Evolutionary conservation across 2,797 vertebrate species (phyloP).

Genomic region (Columba guinea): DNA sequence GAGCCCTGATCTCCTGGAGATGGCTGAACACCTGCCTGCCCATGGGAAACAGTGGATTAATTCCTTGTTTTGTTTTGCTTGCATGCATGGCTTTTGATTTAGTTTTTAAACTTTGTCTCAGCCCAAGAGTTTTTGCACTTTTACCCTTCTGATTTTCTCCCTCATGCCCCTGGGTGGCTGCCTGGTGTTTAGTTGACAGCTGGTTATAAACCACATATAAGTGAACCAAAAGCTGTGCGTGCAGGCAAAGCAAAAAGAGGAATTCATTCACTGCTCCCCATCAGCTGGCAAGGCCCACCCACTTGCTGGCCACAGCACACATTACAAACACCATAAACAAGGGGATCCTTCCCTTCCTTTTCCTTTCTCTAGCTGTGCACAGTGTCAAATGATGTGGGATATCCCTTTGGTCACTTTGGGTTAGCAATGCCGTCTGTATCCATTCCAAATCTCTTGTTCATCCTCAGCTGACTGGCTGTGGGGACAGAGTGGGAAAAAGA

Average conservation of each 20-base stretch:
- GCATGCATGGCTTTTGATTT: no score
- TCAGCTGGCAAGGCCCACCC: fast-evolving
- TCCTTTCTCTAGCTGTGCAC: not conserved
- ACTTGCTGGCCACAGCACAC: not conserved
- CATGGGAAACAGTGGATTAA: no score
- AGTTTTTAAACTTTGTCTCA: no score
- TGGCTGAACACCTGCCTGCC: no score
- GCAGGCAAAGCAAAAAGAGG: not conserved
- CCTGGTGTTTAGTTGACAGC: no score
- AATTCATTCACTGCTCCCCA: not conserved
- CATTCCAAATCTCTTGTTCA: not conserved
- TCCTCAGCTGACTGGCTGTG: fast-evolving
- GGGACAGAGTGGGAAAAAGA: not conserved
- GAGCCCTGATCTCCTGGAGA: no score
- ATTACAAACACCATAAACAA: not conserved
- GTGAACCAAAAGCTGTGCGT: fast-evolving
- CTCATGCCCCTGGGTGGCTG: no score
- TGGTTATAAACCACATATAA: not conserved
- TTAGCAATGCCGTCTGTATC: not conserved
- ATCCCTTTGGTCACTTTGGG: not conserved
- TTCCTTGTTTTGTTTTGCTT: no score
- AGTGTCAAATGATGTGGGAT: not conserved
- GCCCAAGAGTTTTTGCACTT: no score
- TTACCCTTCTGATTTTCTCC: no score
- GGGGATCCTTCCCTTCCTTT: fast-evolving